Evolutionary conservation across 2,797 vertebrate genomes (phyloP), one percentile per base, ranked within the genome.

Genomic region (Esox lucius): DNA sequence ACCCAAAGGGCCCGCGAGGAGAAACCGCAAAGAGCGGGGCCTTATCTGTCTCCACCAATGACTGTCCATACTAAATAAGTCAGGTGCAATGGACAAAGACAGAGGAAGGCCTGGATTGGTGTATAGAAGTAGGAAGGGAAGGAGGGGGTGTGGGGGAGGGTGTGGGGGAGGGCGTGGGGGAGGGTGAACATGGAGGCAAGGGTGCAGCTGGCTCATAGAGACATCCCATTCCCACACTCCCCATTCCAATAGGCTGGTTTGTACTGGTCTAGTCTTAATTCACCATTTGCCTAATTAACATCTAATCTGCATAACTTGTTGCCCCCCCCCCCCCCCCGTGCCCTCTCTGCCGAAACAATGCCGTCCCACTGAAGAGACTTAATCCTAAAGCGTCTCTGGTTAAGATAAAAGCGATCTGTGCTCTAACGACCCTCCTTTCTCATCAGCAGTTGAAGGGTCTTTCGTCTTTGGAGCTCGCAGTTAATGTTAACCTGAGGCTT

Each of bases 291-390:
- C 95, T 96, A 95, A 96, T 97, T 98, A 97, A 95, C 96, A 98
- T 97, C 94, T 96, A 91, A 97, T 97, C 95, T 97, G 95, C 96
- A 97, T 97, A 96, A 96, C 96, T 95, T 95, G 95, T 96, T 95
- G 95, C 95, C 87, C 78, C 94, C 93, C 72, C 64, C 72, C 64
- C 70, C 49, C 75, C 61, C 26, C 68, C 69, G 22, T 17, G 35
- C 42, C 42, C 64, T 77, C 77, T 93, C 93, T 78, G 68, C 77
- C 95, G 92, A 92, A 96, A 96, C 95, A 96, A 96, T 96, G 95
- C 94, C 89, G 92, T 87, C 91, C 91, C 92, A 93, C 92, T 91
- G 93, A 94, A 94, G 94, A 95, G 93, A 87, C 90, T 93, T 96
- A 96, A 96, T 95, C 95, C 94, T 91, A 68, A 90, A 93, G 94